phyloP scores from a whole-genome alignment of 2,797 vertebrate species.

The Macroramphosus scolopax region DNA sequence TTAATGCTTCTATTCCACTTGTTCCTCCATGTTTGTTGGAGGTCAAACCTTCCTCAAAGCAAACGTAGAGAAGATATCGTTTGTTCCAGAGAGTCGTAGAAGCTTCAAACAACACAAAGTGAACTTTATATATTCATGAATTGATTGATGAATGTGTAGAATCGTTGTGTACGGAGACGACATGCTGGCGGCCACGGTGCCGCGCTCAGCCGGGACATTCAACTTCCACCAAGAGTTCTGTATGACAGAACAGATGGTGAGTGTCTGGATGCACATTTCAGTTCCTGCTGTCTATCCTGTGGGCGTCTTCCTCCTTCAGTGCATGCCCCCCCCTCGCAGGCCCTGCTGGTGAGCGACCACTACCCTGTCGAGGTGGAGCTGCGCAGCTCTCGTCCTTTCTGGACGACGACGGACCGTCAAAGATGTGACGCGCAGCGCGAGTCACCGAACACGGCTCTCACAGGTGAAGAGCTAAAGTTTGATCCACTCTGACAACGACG shows the following conservation, averaged over 20 bases:
- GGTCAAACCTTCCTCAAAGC: no score
- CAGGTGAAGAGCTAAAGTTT: constrained; percentile 27
- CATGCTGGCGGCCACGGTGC: constrained; percentile 56
- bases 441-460: constrained; percentile 12
- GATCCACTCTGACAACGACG: no score
- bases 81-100: no score
- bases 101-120: no score
- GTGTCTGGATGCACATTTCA: constrained; percentile 1
- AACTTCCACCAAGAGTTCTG: constrained; percentile 65
- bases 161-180: constrained; percentile 72
- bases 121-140: no score
- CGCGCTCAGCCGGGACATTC: constrained; percentile 69
- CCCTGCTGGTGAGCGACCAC: constrained; percentile 61
- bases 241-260: constrained; percentile 60
- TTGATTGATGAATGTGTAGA: no score
- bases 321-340: constrained; percentile 38
- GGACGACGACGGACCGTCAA: background rate
- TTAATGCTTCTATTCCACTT: no score
- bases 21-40: no score
- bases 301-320: no score
- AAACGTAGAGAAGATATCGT: no score
- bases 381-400: constrained; percentile 5
- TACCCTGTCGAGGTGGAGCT: constrained; percentile 69
- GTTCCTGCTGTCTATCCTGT: background rate
- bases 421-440: background rate